These are phyloP conservation scores for Ascaphus truei DNA, from an alignment of 2,113 vertebrate species.

Conservation along the genomic window DNA sequence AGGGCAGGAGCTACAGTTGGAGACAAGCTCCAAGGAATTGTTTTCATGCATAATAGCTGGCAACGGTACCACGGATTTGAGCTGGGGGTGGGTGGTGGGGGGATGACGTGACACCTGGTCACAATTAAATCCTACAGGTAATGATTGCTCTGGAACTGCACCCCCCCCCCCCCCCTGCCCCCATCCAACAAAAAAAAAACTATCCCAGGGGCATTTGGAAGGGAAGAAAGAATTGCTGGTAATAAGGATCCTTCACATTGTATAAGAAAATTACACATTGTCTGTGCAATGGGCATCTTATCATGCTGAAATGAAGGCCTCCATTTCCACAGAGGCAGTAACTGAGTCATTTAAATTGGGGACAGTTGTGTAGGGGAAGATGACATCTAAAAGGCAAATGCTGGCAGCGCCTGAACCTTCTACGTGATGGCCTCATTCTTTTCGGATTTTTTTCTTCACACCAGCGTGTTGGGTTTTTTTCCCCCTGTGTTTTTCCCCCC, in stretches of 20 bases:
- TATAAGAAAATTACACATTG: conserved; percentile 54
- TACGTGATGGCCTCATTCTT: not conserved
- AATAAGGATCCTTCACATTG: conserved; percentile 45
- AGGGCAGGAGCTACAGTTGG: not conserved
- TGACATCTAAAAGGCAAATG: not conserved
- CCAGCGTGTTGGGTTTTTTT: not conserved
- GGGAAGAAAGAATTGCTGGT: conserved; percentile 46
- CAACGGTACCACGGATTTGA: conserved; percentile 49
- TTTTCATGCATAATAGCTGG: conserved; percentile 44
- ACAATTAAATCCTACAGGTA: conserved; percentile 53
- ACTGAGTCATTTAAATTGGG: not conserved
- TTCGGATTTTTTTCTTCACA: not conserved
- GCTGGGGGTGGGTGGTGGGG: conserved; percentile 19
- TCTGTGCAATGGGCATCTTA: conserved; percentile 38
- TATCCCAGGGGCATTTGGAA: conserved; percentile 59
- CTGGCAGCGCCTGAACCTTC: not conserved
- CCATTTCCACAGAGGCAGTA: not conserved
- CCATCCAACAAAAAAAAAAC: too few species aligned
- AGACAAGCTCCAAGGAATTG: conserved; percentile 43
- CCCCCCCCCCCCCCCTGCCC: too few species aligned
- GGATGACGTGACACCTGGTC: conserved; percentile 15
- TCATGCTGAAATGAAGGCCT: conserved; percentile 39
- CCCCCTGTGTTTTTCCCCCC: not conserved
- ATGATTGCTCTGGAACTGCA: conserved; percentile 61
- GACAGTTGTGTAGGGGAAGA: not conserved